Percentiles rank a stretch among this genome's conserved stretches.
Evolutionary conservation across 2,888 invertebrate species (phyloP).

Genomic region (Drosophila setosimentum): DNA sequence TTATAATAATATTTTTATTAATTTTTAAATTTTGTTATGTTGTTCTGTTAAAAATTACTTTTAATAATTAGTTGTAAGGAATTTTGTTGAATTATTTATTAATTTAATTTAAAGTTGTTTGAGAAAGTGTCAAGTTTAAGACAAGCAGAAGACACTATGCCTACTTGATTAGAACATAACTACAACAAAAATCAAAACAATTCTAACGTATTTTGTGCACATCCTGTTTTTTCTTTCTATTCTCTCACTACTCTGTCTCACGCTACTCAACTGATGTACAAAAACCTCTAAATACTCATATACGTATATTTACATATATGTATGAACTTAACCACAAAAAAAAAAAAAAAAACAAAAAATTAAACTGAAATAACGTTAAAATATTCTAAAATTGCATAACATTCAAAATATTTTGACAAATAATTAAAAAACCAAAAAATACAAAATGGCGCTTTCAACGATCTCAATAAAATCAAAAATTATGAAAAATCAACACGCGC

Average conservation of each 20-base stretch:
- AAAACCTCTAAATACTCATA: conserved; percentile 59
- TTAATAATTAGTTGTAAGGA: conserved; percentile 65
- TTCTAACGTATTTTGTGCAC: conserved; percentile 85
- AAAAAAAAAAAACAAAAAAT: conserved; percentile 51
- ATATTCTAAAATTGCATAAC: conserved; percentile 66
- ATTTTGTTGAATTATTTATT: conserved; percentile 62
- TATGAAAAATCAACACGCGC: conserved; percentile 48
- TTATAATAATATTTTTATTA: conserved; percentile 28
- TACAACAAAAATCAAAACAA: conserved; percentile 78
- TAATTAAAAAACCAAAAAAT: conserved; percentile 31
- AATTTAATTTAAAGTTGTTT: conserved; percentile 65
- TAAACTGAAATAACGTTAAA: conserved; percentile 52
- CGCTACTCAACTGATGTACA: conserved; percentile 81
- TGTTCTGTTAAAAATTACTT: conserved; percentile 68
- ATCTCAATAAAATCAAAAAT: conserved; percentile 54
- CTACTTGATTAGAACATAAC: conserved; percentile 63
- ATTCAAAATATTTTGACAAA: conserved; percentile 55
- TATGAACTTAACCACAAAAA: conserved; percentile 64
- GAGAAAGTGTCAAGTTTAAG: conserved; percentile 53
- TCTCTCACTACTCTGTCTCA: conserved; percentile 83
- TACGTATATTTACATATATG: conserved; percentile 59
- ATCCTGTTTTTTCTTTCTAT: conserved; percentile 85
- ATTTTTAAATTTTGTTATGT: conserved; percentile 68
- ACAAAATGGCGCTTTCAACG: conserved; percentile 67
- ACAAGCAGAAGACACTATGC: conserved; percentile 55